Evolutionary conservation across 2,113 vertebrate genomes (phyloP).

Genomic region (Clarias batrachus): DNA sequence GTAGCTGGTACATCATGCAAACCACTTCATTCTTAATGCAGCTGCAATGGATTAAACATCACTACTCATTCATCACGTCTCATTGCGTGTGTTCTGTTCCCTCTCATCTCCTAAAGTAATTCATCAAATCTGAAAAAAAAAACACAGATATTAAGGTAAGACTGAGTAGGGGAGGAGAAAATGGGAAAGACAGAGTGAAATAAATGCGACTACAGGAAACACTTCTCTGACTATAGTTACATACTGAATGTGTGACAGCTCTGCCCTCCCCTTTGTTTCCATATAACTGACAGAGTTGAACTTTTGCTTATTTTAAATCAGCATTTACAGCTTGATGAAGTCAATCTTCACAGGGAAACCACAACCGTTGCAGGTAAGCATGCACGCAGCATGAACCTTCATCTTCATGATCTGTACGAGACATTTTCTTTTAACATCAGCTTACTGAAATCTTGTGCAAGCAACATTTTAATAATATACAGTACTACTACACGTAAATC

Average conservation of each 20-base stretch:
- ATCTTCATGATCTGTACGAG: too few relatives aligned
- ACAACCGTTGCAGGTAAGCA: slow-evolving; percentile 12
- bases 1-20: neutral
- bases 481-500: too few relatives aligned
- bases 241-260: neutral
- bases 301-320: neutral
- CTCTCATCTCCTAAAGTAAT: neutral
- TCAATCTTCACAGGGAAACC: neutral
- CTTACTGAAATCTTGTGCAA: neutral
- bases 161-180: neutral
- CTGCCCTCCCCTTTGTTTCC: neutral
- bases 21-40: neutral
- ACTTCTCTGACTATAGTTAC: slow-evolving; percentile 16
- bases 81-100: neutral
- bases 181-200: slow-evolving; percentile 9
- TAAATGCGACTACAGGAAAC: slow-evolving; percentile 20
- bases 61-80: neutral
- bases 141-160: neutral
- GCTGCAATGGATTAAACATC: neutral
- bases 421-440: neutral
- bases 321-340: neutral
- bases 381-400: neutral
- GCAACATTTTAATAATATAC: neutral
- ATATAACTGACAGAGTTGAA: neutral
- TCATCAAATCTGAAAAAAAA: neutral